Base-by-base conservation (phyloP, 2,113 vertebrate species). In the Esox niger region DNA sequence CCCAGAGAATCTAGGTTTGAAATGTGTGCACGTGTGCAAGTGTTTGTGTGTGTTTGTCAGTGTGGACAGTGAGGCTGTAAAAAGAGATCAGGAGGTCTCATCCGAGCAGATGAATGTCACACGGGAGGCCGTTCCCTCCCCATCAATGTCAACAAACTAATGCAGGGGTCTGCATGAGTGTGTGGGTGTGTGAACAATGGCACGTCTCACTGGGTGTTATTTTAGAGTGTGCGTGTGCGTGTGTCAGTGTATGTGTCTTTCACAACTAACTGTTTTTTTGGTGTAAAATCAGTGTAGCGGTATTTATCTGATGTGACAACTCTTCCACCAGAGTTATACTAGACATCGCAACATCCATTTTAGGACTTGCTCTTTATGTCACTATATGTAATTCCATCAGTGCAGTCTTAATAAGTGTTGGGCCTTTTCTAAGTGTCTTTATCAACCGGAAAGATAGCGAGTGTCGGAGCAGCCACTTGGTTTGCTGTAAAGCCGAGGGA, bases 91-190 rank as follows among this genome's bases (percentile, higher is more conserved):
- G 64, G 64, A 68, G n/a, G n/a, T n/a, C n/a, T n/a, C n/a, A n/a
- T n/a, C n/a, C n/a, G n/a, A n/a, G 66, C 57, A 66, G 62, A 75
- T 61, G 76, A 73, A 76, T 35, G 32, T 75, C 77, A 71, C 52
- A 11, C 26, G 62, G 54, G 27, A 62, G 17, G 11, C 33, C 69
- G 23, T 13, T 15, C 21, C 25, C 15, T n/a, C 15, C 3, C 60
- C 4, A 43, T 62, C 60, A 1, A 8, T 43, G 60, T 64, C 35
- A 46, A 8, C 4, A 27, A 2, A 1, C 62, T 64, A 49, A 64
- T 64, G 15, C 13, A 17, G n/a, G n/a, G n/a, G 0, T 63, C 31
- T 46, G 21, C 25, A 8, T 38, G 33, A 38, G 60, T 32, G 59
- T 62, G 59, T 35, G 27, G 30, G 27, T 60, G 58, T 59, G 25